Evolutionary conservation across 2,113 vertebrate species (phyloP), one percentile per base, ranked within the genome.

Genomic region (Myrmecophaga tridactyla): DNA sequence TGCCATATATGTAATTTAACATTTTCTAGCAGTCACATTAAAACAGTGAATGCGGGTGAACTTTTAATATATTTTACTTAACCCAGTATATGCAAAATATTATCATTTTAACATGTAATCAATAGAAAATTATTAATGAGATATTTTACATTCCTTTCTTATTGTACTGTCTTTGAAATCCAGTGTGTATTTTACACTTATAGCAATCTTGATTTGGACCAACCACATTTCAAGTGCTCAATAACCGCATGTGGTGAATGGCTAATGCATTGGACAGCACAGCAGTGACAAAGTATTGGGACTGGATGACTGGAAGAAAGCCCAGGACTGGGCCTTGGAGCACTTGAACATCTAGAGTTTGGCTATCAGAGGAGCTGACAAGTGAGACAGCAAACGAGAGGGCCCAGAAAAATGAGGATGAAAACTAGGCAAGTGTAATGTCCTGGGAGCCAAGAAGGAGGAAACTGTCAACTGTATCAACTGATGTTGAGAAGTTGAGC

Each of bases 21-120:
- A 69, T 31, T 84, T 77, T 72, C 53, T 84, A 84, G 27, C n/a
- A 86, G 76, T 39, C 27, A 78, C 2, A 69, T 51, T 29, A 25
- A 41, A 67, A 89, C 83, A 87, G 41, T 65, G 39, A 89, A 95
- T 89, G 43, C 78, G 77, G 18, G 31, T 84, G 31, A 84, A 95
- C 77, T 84, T 95, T 36, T 56, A 63, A 77, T 25, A 51, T 18
- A 67, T 84, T 75, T 31, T 58, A 58, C n/a, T 94, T 94, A 82
- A 48, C 34, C 27, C 51, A 77, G 70, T 70, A 84, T 84, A 29
- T 29, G 17, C 27, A 83, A 88, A 89, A 77, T 63, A 51, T 60
- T 63, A 51, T 60, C n/a, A 73, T 83, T 84, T 77, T 20, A 77
- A 82, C 12, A n/a, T 21, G 17, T 60, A 77, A 89, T 70, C 51